These are phyloP conservation scores for Rana temporaria DNA, from an alignment of 2,113 vertebrate genomes.

Conservation along the genomic window DNA sequence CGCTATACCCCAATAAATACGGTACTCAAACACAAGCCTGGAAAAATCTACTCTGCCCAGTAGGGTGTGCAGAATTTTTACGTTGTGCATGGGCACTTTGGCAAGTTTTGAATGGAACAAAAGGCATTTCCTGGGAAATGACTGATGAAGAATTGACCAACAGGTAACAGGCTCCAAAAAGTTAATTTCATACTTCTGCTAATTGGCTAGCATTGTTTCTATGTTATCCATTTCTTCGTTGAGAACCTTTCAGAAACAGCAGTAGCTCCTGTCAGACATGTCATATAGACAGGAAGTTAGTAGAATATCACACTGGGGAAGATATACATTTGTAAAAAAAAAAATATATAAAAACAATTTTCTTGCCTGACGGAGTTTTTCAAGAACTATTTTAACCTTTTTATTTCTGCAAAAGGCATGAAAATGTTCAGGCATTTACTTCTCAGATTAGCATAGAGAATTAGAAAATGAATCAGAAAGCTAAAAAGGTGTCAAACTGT, in stretches of 20 bases:
- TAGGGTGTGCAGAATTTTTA: no score
- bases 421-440: not conserved
- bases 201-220: no score
- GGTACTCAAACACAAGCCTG: no score
- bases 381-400: not conserved
- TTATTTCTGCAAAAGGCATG: not conserved
- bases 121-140: no score
- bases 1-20: no score
- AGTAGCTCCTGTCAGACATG: conserved; percentile 6
- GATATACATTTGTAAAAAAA: not conserved
- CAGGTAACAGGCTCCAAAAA: no score
- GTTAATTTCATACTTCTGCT: no score
- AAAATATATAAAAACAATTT: no score
- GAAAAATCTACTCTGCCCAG: no score
- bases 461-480: not conserved
- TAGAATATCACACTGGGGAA: not conserved
- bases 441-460: conserved; percentile 1
- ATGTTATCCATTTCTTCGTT: not conserved
- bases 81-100: no score
- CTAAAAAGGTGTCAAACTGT: conserved; percentile 1
- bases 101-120: no score
- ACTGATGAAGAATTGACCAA: no score
- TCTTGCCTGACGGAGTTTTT: not conserved
- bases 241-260: not conserved
- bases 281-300: not conserved